Conservation (phyloP, 1,140 invertebrate species). For the Gryon sp. region DNA sequence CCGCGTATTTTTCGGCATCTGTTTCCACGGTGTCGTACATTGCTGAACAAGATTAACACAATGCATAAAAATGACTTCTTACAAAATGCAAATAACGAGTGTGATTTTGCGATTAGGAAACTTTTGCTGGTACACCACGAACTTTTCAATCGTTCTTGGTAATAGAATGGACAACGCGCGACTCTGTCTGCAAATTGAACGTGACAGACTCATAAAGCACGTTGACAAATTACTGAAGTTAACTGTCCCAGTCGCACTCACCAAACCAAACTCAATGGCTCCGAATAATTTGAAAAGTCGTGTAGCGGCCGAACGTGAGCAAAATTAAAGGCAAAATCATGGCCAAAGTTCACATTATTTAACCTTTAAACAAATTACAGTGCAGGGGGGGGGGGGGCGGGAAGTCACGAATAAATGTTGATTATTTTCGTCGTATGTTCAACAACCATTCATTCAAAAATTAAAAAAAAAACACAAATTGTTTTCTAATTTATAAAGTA, state of each 20-base stretch:
- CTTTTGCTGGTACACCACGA: constrained; percentile 32
- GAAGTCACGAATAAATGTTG: no score
- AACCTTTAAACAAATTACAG: constrained; percentile 7
- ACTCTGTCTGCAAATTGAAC: constrained; percentile 54
- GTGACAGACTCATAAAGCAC: constrained; percentile 59
- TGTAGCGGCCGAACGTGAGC: constrained; percentile 41
- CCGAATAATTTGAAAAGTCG: constrained; percentile 48
- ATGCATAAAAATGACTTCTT: neutral
- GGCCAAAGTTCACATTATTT: constrained; percentile 38
- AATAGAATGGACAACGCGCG: constrained; percentile 51
- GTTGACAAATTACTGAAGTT: constrained; percentile 64
- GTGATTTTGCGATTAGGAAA: constrained; percentile 45
- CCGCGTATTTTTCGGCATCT: constrained; percentile 25
- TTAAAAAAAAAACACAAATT: no score
- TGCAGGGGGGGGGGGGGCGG: no score
- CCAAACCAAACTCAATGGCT: constrained; percentile 46
- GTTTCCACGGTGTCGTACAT: constrained; percentile 26
- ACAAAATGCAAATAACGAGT: constrained; percentile 17
- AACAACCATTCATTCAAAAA: neutral
- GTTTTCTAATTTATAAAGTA: no score
- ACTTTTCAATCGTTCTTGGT: constrained; percentile 61
- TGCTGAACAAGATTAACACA: constrained; percentile 52
- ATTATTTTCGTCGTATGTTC: no score
- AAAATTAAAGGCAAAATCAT: constrained; percentile 35
- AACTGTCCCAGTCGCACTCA: constrained; percentile 50